phyloP scores from a whole-genome alignment of 2,888 invertebrate genomes.

The Drosophila dives region DNA sequence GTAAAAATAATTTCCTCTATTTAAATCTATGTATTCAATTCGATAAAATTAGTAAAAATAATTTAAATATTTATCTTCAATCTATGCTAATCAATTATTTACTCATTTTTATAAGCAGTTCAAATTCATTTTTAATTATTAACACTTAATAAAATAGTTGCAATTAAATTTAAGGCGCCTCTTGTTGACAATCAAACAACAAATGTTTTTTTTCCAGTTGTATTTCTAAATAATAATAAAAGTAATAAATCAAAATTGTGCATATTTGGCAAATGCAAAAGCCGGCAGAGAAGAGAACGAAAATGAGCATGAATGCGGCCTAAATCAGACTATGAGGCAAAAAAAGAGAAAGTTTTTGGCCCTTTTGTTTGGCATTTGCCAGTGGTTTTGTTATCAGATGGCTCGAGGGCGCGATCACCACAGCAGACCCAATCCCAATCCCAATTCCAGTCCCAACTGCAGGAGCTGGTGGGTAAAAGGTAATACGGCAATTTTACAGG shows the following conservation, averaged over 20 bases:
- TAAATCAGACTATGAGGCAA: constrained; percentile 48
- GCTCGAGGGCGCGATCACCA: constrained; percentile 79
- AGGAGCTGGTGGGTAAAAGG: constrained; percentile 11
- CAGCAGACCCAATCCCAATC: constrained; percentile 42
- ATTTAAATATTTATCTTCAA: neutral
- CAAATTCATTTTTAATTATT: neutral
- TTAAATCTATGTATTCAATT: neutral
- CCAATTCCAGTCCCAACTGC: constrained; percentile 22
- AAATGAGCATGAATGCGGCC: constrained; percentile 39
- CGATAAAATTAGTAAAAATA: neutral
- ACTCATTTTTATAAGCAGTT: neutral
- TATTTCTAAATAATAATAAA: constrained; percentile 1
- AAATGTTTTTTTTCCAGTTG: constrained; percentile 12
- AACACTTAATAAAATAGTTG: constrained; percentile 15
- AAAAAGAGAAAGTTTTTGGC: constrained; percentile 78
- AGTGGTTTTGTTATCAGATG: constrained; percentile 82
- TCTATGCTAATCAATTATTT: neutral
- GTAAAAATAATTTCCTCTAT: neutral
- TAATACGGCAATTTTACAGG: constrained; percentile 67
- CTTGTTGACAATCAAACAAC: constrained; percentile 52
- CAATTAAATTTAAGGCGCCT: constrained; percentile 52
- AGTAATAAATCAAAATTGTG: constrained; percentile 69
- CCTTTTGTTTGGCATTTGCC: constrained; percentile 65
- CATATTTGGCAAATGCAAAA: constrained; percentile 62
- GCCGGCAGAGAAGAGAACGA: constrained; percentile 11